A percentile compares a stretch with the other conserved stretches of the same genome.
Conservation (phyloP, 2,888 invertebrate genomes). For the Plagiodera versicolora region DNA sequence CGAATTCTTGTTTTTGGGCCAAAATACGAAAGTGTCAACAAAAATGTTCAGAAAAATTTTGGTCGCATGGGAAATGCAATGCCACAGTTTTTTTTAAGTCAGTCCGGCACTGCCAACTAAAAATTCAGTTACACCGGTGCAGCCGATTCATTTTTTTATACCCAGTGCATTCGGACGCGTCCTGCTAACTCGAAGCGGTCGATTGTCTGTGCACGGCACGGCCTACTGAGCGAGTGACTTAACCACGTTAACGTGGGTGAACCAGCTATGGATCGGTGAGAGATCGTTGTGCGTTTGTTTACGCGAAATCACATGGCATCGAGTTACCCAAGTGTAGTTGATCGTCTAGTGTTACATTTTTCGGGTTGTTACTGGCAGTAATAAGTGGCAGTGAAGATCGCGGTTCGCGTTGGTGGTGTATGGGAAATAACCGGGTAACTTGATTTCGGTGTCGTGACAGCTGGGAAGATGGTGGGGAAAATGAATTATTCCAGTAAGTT, state of each 20-base stretch:
- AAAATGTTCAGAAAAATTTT: too few species aligned
- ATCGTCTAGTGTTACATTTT: conserved; percentile 6
- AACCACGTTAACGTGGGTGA: conserved; percentile 21
- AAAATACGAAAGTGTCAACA: too few species aligned
- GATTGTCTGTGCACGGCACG: neutral
- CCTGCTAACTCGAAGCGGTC: neutral
- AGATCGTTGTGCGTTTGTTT: conserved; percentile 17
- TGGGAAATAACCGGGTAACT: neutral
- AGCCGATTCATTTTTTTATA: neutral
- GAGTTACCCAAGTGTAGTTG: neutral
- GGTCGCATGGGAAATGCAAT: too few species aligned
- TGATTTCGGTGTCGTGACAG: neutral
- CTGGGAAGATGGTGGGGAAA: conserved; percentile 35
- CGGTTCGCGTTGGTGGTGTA: neutral
- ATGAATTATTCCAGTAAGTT: conserved; percentile 41
- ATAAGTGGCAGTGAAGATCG: neutral
- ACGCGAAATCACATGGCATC: conserved; percentile 12
- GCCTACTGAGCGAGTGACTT: conserved; percentile 3
- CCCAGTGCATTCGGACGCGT: neutral
- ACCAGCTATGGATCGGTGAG: conserved; percentile 16
- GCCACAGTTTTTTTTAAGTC: too few species aligned
- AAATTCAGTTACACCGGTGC: too few species aligned
- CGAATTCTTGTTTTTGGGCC: too few species aligned
- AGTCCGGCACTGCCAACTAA: too few species aligned
- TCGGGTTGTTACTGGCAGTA: neutral